Evolutionary conservation across 2,113 vertebrate species (phyloP), one percentile per base, ranked within the genome.

Genomic region (Festucalex cinctus): DNA sequence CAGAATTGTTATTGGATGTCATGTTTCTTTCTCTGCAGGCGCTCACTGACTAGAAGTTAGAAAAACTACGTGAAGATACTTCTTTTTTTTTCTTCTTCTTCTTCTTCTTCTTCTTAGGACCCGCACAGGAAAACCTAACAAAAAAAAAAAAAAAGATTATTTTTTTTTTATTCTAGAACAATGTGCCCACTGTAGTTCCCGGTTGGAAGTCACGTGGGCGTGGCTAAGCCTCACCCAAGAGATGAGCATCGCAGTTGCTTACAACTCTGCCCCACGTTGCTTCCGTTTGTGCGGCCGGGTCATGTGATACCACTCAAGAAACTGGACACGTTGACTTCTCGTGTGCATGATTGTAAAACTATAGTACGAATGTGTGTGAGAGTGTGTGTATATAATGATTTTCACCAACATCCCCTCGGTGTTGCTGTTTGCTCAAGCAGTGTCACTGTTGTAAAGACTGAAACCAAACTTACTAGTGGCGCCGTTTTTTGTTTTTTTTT

Each of bases 401-500:
- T 76, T 80, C 54, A 79, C 65, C 74, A 73, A 65, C 80, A 68
- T 75, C 75, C 76, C 79, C 20, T 67, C 78, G 72, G 75, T 80
- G 80, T 74, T 70, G 22, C 82, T 75, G 71, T 68, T 77, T 19
- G 71, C 71, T 64, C 72, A 61, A 66, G 74, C 81, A 75, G 74
- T n/a, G n/a, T 56, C 66, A 63, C 80, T 74, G 75, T 72, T 76
- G 67, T 61, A 66, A 84, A 76, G 73, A 85, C 79, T 70, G 59
- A 89, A 79, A 81, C 35, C 64, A 86, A 84, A 76, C 77, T 80
- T 83, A 79, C 76, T 78, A 76, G 80, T 80, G 77, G 75, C 58
- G 75, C 72, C 68, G 71, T 69, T 83, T 37, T 44, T 44, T 14
- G 37, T 28, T 28, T 35, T 67, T 3, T 22, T 35, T 58, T 53